Percentiles rank a stretch among this genome's conserved stretches.
Evolutionary conservation across 2,113 vertebrate species (phyloP).

Genomic region (Sorex araneus): DNA sequence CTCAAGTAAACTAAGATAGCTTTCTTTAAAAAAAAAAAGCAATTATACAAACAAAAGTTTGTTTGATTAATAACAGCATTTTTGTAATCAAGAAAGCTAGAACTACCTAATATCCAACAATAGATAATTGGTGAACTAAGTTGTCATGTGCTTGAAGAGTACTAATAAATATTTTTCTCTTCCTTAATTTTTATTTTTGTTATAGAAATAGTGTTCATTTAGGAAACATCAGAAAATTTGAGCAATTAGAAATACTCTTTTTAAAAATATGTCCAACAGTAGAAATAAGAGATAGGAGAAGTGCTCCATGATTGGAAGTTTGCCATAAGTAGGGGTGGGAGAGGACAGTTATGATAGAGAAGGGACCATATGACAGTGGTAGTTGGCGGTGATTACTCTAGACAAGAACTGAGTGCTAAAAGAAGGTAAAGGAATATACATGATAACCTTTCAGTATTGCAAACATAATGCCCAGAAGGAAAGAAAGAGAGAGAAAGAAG

Average conservation of each 20-base stretch:
- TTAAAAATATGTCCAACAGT: too few relatives aligned
- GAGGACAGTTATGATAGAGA: too few relatives aligned
- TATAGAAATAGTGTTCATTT: background rate
- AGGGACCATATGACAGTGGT: too few relatives aligned
- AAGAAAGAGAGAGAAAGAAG: too few relatives aligned
- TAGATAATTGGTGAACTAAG: background rate
- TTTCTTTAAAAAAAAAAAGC: slow-evolving; percentile 6
- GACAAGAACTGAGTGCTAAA: too few relatives aligned
- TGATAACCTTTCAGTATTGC: too few relatives aligned
- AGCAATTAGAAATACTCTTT: background rate
- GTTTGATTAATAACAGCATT: background rate
- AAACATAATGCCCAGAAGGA: too few relatives aligned
- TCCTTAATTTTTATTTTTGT: slow-evolving; percentile 35
- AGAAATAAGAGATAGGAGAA: too few relatives aligned
- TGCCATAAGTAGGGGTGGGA: too few relatives aligned
- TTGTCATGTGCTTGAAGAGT: background rate
- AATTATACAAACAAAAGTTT: background rate
- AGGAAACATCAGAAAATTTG: background rate
- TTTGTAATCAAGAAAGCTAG: background rate
- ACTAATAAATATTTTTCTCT: slow-evolving; percentile 15
- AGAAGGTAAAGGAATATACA: too few relatives aligned
- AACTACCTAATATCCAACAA: background rate
- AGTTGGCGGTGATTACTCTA: too few relatives aligned
- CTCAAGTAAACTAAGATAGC: slow-evolving; percentile 14
- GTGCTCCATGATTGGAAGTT: too few relatives aligned